phyloP scores from a whole-genome alignment of 2,113 vertebrate genomes.

The Eurypyga helias region DNA sequence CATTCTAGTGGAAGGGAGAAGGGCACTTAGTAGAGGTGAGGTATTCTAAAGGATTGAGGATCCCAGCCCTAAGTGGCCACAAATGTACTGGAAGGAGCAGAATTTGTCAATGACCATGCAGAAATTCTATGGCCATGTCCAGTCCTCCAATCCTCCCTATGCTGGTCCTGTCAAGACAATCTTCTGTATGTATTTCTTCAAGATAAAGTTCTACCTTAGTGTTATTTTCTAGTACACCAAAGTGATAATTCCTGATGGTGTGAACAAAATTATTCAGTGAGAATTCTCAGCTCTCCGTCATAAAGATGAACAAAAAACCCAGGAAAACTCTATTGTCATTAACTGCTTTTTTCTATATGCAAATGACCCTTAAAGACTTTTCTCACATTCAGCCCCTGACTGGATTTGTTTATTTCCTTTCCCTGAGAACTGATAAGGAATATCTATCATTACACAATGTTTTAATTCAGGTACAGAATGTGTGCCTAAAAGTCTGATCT shows the following conservation, averaged over 20 bases:
- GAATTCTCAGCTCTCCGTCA: not conserved
- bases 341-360: not conserved
- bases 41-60: not conserved
- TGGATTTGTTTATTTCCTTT: not conserved
- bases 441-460: not conserved
- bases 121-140: not conserved
- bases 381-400: rapidly evolving
- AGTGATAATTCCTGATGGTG: not conserved
- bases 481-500: not conserved
- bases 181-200: not conserved
- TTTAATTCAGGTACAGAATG: not conserved
- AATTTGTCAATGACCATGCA: not conserved
- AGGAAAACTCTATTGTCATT: not conserved
- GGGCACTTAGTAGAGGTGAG: not conserved
- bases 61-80: not conserved
- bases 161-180: not conserved
- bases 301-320: not conserved
- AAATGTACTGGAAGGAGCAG: not conserved
- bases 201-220: not conserved
- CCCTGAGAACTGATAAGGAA: not conserved
- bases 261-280: not conserved
- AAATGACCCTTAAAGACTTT: not conserved
- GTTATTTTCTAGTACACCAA: not conserved
- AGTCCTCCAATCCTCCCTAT: no score
- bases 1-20: not conserved